phyloP scores from a whole-genome alignment of 2,797 vertebrate genomes.

The Pseudochirops corinnae region DNA sequence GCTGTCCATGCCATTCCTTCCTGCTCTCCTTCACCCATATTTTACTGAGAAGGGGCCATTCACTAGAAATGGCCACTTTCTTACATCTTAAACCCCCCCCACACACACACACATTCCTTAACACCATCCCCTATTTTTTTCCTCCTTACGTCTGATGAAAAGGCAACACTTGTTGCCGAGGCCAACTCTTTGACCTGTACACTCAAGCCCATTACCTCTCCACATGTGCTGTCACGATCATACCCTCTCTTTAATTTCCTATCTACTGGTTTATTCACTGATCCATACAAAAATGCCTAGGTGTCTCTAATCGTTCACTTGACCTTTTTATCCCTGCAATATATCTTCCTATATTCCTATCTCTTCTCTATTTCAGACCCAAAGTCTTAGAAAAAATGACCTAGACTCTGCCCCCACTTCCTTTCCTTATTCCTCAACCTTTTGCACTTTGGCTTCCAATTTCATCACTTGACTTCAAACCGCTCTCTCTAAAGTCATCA shows the following conservation, averaged over 20 bases:
- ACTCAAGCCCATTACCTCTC: neutral
- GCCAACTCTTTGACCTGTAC: neutral
- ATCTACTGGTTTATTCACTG: neutral
- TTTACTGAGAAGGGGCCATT: neutral
- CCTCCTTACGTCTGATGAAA: neutral
- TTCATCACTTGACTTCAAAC: neutral
- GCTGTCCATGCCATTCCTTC: neutral
- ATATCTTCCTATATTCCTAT: neutral
- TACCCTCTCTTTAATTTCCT: neutral
- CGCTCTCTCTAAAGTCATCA: neutral
- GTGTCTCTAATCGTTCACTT: neutral
- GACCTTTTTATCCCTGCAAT: neutral
- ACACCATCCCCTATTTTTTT: neutral
- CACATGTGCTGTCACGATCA: neutral
- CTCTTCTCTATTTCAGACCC: neutral
- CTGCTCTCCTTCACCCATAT: neutral
- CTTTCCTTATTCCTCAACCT: neutral
- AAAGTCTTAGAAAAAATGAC: neutral
- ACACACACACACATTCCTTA: neutral
- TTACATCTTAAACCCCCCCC: neutral
- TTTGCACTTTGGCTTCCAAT: neutral
- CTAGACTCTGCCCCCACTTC: neutral
- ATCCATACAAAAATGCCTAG: neutral
- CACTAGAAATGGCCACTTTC: neutral
- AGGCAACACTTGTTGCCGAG: neutral